phyloP scores from a whole-genome alignment of 2,797 vertebrate species.

The Fistularia tabacaria region DNA sequence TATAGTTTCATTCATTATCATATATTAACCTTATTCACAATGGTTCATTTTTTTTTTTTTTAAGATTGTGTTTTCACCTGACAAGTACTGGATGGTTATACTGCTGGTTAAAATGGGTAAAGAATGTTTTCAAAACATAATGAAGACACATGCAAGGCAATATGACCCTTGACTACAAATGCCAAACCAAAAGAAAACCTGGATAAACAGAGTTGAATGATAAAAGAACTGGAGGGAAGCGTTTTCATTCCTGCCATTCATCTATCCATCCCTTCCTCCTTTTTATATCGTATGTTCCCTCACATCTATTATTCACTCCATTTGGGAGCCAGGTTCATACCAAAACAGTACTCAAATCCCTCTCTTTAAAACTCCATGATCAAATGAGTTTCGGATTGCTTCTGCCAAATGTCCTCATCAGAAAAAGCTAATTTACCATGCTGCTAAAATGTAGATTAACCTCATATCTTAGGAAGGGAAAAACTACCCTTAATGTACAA shows the following conservation, averaged over 20 bases:
- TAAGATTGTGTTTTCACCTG: no score
- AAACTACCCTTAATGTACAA: no score
- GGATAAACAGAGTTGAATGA: neutral
- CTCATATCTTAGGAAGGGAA: no score
- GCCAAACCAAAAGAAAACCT: neutral
- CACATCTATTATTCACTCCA: conserved; percentile 67
- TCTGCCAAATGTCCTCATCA: neutral
- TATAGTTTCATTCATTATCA: no score
- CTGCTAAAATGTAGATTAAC: no score
- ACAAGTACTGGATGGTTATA: no score
- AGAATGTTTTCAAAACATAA: no score
- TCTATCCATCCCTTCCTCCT: conserved; percentile 21
- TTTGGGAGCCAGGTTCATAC: conserved; percentile 50
- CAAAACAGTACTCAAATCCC: conserved; percentile 52
- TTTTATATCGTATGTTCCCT: conserved; percentile 40
- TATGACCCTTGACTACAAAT: no score
- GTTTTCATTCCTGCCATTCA: conserved; percentile 29
- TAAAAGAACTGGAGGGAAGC: conserved; percentile 18
- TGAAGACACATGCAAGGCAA: no score
- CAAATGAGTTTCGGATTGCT: no score
- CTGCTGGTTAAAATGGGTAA: no score
- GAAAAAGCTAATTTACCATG: neutral
- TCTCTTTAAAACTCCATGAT: neutral
- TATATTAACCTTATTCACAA: neutral
- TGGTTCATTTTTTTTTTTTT: no score